Percentiles rank a stretch among this genome's conserved stretches.
Evolutionary conservation across 1,140 invertebrate genomes (phyloP).

Genomic region (Zophobas atratus): DNA sequence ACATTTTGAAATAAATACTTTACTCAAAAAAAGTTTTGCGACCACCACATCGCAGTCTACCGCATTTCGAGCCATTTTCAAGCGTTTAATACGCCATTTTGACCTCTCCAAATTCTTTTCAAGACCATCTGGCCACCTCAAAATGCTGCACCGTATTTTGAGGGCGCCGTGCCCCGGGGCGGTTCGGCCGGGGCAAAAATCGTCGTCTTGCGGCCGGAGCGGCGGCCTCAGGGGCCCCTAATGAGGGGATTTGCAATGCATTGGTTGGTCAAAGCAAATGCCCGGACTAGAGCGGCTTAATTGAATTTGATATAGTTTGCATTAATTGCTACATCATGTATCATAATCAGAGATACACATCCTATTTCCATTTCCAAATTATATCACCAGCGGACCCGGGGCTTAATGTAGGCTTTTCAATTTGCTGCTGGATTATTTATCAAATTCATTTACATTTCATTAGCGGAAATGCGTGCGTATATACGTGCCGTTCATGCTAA

Average conservation of each 20-base stretch:
- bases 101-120: no score
- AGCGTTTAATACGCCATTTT: no score
- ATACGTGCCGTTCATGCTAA: conserved; percentile 32
- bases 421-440: conserved; percentile 50
- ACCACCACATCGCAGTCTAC: no score
- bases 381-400: conserved; percentile 48
- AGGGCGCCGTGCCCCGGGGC: no score
- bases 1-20: no score
- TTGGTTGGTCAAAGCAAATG: conserved; percentile 56
- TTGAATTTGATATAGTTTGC: conserved; percentile 62
- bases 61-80: no score
- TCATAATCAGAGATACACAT: conserved; percentile 58
- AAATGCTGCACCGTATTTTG: no score
- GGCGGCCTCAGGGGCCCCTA: conserved; percentile 16
- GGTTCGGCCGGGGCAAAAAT: no score
- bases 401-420: conserved; percentile 49
- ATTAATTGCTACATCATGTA: conserved; percentile 58
- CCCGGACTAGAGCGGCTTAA: conserved; percentile 55
- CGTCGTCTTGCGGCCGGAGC: no score
- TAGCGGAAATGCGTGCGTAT: conserved; percentile 42
- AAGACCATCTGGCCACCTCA: no score
- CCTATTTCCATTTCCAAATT: conserved; percentile 56
- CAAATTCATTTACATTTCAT: conserved; percentile 52
- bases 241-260: conserved; percentile 52
- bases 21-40: no score